These are phyloP conservation scores for Zophobas morio DNA, from an alignment of 1,140 invertebrate genomes.

Conservation along the genomic window DNA sequence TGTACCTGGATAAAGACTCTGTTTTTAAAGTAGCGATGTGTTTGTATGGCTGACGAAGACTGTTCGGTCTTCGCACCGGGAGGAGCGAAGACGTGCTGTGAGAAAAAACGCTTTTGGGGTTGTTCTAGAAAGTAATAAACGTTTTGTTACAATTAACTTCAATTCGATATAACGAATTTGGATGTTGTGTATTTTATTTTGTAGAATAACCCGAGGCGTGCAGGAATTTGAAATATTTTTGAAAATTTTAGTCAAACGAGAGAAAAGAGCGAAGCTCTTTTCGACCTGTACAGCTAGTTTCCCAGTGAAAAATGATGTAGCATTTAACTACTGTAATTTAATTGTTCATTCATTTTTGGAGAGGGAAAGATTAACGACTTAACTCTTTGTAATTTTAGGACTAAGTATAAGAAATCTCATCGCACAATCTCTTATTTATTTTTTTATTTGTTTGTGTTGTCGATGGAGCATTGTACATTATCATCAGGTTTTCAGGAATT, in stretches of 20 bases:
- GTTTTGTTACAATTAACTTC: too few relatives aligned
- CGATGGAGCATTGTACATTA: slow-evolving; percentile 11
- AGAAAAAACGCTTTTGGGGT: too few relatives aligned
- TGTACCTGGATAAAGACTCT: slow-evolving; percentile 54
- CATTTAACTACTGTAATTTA: slow-evolving; percentile 40
- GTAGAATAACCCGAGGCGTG: too few relatives aligned
- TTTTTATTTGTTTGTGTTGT: slow-evolving; percentile 5
- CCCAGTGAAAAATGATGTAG: slow-evolving; percentile 27
- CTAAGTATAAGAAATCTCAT: slow-evolving; percentile 37
- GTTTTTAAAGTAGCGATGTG: slow-evolving; percentile 64
- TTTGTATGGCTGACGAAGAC: slow-evolving; percentile 56
- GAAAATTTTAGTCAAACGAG: too few relatives aligned
- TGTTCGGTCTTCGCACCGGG: not conserved
- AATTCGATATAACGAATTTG: too few relatives aligned
- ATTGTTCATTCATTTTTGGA: slow-evolving; percentile 56
- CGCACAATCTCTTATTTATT: slow-evolving; percentile 25
- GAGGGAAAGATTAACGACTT: slow-evolving; percentile 66
- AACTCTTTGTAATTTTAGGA: slow-evolving; percentile 47
- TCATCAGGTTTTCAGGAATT: slow-evolving; percentile 1
- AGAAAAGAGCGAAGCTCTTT: too few relatives aligned
- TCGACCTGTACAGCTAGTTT: not conserved
- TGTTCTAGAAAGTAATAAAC: too few relatives aligned
- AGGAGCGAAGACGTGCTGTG: too few relatives aligned
- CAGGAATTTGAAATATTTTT: too few relatives aligned
- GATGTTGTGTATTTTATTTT: too few relatives aligned